Percentiles rank a stretch among this genome's conserved stretches.
Conservation (phyloP, 1,140 invertebrate genomes). For the Caerostris darwini region DNA sequence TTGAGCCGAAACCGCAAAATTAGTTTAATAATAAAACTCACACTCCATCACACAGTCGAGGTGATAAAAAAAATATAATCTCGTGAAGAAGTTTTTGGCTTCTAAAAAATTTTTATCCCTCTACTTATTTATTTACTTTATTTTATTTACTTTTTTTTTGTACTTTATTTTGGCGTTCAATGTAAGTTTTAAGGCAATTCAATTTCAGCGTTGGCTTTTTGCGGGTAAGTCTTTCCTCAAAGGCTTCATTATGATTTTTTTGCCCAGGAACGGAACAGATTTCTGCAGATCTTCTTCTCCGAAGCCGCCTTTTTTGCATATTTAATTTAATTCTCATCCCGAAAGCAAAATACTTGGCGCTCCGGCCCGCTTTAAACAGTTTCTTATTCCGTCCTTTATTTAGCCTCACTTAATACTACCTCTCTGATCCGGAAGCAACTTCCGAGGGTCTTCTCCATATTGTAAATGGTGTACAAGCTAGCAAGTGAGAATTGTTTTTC, state of each 20-base stretch:
- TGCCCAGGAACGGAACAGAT: slow-evolving; percentile 41
- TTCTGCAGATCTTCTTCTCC: slow-evolving; percentile 54
- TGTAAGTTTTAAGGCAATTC: slow-evolving; percentile 63
- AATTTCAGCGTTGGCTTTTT: slow-evolving; percentile 50
- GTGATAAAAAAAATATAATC: slow-evolving; percentile 18
- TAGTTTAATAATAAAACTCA: slow-evolving; percentile 39
- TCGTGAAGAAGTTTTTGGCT: neutral
- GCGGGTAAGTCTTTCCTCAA: slow-evolving; percentile 5
- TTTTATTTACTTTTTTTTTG: neutral
- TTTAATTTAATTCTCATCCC: slow-evolving; percentile 66
- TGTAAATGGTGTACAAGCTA: no score
- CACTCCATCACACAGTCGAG: neutral
- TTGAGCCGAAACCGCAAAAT: slow-evolving; percentile 3
- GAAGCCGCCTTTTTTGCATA: slow-evolving; percentile 51
- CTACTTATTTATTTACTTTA: neutral
- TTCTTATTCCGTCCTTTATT: neutral
- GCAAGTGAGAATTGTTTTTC: no score
- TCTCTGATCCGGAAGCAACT: neutral
- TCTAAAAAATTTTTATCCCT: neutral
- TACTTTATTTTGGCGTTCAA: neutral
- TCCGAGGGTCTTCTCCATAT: neutral
- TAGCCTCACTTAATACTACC: neutral
- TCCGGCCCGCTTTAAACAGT: slow-evolving; percentile 34
- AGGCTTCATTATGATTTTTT: slow-evolving; percentile 67
- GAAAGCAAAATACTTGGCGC: slow-evolving; percentile 39